phyloP scores from a whole-genome alignment of 2,113 vertebrate genomes.

The Ceuthmochares aereus region DNA sequence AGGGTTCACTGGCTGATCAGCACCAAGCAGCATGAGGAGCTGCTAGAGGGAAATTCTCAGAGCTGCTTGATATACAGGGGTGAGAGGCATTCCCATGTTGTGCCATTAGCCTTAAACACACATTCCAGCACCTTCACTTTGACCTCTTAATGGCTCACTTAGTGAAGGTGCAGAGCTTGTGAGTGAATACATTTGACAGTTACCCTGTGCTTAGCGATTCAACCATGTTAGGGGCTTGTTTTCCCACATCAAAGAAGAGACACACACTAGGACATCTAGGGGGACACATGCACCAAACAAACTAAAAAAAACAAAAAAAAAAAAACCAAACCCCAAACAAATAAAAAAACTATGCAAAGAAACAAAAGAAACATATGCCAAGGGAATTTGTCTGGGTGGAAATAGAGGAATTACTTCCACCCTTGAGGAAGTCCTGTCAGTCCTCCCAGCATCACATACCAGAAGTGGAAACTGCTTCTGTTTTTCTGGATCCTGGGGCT shows the following conservation, averaged over 20 bases:
- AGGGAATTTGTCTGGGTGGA: neutral
- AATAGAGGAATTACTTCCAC: neutral
- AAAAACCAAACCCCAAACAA: neutral
- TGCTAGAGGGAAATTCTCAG: neutral
- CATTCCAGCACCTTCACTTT: slow-evolving; percentile 15
- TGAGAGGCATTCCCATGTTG: neutral
- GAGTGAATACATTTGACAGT: slow-evolving; percentile 12
- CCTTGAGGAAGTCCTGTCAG: neutral
- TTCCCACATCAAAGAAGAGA: neutral
- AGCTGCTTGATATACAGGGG: neutral
- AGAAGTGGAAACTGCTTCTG: neutral
- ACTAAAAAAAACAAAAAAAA: too few relatives aligned
- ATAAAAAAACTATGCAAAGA: too few relatives aligned
- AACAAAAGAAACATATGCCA: too few relatives aligned
- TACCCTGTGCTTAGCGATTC: neutral
- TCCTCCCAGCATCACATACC: neutral
- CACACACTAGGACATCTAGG: neutral
- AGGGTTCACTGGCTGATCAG: neutral
- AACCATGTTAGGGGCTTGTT: neutral
- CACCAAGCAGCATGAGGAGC: neutral
- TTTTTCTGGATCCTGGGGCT: neutral
- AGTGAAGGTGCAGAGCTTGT: neutral
- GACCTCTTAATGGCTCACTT: slow-evolving; percentile 50
- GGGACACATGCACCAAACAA: neutral
- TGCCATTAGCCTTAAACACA: slow-evolving; percentile 50